Evolutionary conservation across 1,140 invertebrate species (phyloP).

Genomic region (Lasioglossum baleicum): DNA sequence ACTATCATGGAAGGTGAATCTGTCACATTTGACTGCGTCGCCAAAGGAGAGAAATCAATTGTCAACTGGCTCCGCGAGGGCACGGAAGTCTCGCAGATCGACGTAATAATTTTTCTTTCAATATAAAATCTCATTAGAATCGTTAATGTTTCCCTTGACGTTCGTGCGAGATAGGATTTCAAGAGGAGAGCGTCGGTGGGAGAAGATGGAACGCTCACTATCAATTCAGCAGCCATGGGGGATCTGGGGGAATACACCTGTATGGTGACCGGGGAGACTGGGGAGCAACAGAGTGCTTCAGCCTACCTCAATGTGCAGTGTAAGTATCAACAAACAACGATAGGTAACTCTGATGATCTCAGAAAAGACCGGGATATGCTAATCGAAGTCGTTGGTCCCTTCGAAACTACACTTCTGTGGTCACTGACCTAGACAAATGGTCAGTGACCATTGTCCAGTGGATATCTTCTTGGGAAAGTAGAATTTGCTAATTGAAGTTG

Average conservation of each 20-base stretch:
- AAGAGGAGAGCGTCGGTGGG: slow-evolving; percentile 82
- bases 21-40: slow-evolving; percentile 90
- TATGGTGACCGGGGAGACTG: slow-evolving; percentile 89
- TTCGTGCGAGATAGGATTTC: slow-evolving; percentile 79
- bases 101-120: slow-evolving; percentile 19
- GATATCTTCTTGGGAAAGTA: too few relatives aligned
- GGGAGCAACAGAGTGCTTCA: slow-evolving; percentile 89
- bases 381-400: too few relatives aligned
- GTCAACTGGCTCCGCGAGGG: slow-evolving; percentile 88
- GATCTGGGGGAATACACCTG: slow-evolving; percentile 95
- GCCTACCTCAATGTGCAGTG: slow-evolving; percentile 97
- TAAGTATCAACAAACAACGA: slow-evolving; percentile 79
- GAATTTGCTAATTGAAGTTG: too few relatives aligned
- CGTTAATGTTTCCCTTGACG: neutral
- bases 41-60: slow-evolving; percentile 83
- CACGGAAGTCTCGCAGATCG: slow-evolving; percentile 81
- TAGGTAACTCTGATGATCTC: neutral
- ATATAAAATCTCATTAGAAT: too few relatives aligned
- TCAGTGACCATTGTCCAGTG: too few relatives aligned
- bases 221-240: slow-evolving; percentile 87
- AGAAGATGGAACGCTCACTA: slow-evolving; percentile 87
- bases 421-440: too few relatives aligned
- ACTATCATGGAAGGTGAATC: slow-evolving; percentile 92
- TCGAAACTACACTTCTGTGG: too few relatives aligned
- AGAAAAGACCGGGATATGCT: too few relatives aligned